Base-by-base conservation (phyloP, 2,113 vertebrate species). In the Psettodes erumei region DNA sequence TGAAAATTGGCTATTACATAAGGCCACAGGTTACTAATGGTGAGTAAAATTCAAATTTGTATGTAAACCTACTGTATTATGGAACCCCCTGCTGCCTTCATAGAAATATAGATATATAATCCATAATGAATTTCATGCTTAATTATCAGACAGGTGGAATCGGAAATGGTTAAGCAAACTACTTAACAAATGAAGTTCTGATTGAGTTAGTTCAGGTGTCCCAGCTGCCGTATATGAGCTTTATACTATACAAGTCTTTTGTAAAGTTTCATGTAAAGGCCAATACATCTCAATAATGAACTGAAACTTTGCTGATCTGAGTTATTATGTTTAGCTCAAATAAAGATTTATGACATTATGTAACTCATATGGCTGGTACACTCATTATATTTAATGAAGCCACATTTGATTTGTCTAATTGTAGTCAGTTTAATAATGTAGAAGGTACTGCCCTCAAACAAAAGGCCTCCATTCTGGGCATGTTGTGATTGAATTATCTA, bases 71-170 rank as follows among this genome's bases (percentile, higher is more conserved):
- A 19, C 27, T 40, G 32, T 56, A 16, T 71, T 30, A 72, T 19
- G 7, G 11, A 63, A 27, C 45, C 8, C 5, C 43, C 53, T 18
- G 6, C 37, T 60, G 35, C 33, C 16, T 18, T 43, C 32, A 74
- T 25, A 42, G n/a, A 42, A 27, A 48, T 19, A 55, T 47, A 66
- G n/a, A n/a, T n/a, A n/a, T n/a, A 43, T 21, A 43, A 79, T 62
- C 47, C 56, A 62, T 21, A 56, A 75, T 74, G 5, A 40, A 54
- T 79, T 38, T 40, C 23, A 73, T 62, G 13, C 45, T 55, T 68
- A 55, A 55, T 67, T 54, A 61, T 51, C 32, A 38, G 23, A 48
- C 45, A 63, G 13, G 21, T 54, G 56, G 47, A 75, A 42, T 51
- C 32, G 23, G 25, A 77, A 54, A 21, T 64, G 27, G 18, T 56